phyloP scores from a whole-genome alignment of 2,797 vertebrate genomes.

The Spatula versicolor region DNA sequence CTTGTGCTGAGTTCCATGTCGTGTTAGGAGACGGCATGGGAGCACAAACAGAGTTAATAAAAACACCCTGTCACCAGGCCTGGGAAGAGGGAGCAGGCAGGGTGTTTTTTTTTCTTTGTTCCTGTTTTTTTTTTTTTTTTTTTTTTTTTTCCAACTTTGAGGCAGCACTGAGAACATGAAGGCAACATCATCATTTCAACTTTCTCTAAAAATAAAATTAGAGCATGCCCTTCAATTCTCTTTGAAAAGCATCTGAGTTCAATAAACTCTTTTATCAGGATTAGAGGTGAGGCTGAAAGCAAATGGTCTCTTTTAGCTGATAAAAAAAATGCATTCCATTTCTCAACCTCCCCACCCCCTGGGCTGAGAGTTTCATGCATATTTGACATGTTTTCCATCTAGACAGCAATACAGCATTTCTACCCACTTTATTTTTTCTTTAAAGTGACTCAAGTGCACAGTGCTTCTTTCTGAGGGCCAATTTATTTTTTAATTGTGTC shows the following conservation, averaged over 20 bases:
- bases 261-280: slow-evolving; percentile 70
- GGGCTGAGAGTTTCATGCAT: slow-evolving; percentile 64
- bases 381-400: slow-evolving; percentile 75
- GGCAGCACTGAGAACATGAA: not conserved
- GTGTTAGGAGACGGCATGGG: not conserved
- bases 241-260: slow-evolving; percentile 63
- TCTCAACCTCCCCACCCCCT: slow-evolving; percentile 35
- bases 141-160: not conserved
- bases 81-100: not conserved
- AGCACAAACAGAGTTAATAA: not conserved
- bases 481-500: slow-evolving; percentile 36
- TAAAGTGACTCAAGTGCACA: slow-evolving; percentile 3
- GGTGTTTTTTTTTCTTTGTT: not conserved
- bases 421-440: slow-evolving; percentile 24
- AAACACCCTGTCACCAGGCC: not conserved
- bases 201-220: slow-evolving; percentile 48
- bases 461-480: not conserved
- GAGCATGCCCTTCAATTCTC: slow-evolving; percentile 49
- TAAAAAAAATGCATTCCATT: slow-evolving; percentile 60
- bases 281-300: slow-evolving; percentile 72
- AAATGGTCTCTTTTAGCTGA: slow-evolving; percentile 58
- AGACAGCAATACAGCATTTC: slow-evolving; percentile 36
- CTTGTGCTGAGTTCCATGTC: not conserved
- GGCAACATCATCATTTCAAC: not conserved
- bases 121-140: not conserved